Base-by-base conservation (phyloP, 2,113 vertebrate species). In the western clawed frog (Xenopus tropicalis) region DNA sequence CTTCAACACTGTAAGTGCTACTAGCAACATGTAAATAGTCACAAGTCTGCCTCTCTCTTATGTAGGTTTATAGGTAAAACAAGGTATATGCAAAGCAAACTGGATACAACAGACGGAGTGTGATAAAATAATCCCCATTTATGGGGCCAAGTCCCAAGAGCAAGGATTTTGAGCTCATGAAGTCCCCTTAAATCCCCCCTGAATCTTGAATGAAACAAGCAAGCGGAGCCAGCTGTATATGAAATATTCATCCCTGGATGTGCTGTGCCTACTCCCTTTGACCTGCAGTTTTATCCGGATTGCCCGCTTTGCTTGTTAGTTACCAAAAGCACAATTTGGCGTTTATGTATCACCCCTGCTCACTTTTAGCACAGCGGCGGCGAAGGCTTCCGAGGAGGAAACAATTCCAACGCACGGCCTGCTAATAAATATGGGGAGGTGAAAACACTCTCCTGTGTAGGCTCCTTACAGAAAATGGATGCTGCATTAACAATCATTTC, bases 381-480 rank as follows among this genome's bases (percentile, higher is more conserved):
- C 12, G 23, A 62, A 69, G 48, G 48, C 12, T 25, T 71, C 2
- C 19, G 16, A 37, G 14, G 16, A 11, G 14, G 37, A 52, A 8
- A n/a, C 11, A 77, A 79, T 69, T 77, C 75, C 72, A 52, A 10
- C 44, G 48, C 25, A 69, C 13, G 54, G 77, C 69, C 68, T 61
- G 61, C 0, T 58, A 79, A 78, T 61, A 67, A 72, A 23, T 61
- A 37, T 22, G 24, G n/a, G 29, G 43, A 56, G 52, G 29, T 5
- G 2, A 68, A 78, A 16, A 57, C 22, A 0, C 44, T 24, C 74
- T 78, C 70, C 64, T 51, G 6, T 23, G 71, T 65, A 65, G 16
- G 5, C 44, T 82, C 25, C 66, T 81, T 86, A 65, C 78, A 80
- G 80, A 79, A 78, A 81, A 81, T 74, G 77, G 79, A 42, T 61